Evolutionary conservation across 53 echinoderm and acorn worm species (phyloP).

Genomic region (Holothuria scabra): DNA sequence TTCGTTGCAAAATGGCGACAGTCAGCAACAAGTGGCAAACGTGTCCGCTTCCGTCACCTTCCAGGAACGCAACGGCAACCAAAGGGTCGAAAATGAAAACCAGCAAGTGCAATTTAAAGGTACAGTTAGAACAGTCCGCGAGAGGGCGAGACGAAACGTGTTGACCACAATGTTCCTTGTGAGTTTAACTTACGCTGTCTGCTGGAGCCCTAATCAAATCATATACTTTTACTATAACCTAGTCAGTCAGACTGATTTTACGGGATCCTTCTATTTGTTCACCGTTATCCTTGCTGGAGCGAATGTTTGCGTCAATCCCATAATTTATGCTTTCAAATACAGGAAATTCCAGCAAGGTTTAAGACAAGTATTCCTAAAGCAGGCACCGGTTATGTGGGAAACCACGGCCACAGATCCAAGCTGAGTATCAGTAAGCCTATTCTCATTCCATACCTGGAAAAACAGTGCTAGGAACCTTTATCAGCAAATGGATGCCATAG

Average conservation of each 20-base stretch:
- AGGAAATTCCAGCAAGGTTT: constrained; percentile 42
- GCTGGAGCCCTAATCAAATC: constrained; percentile 42
- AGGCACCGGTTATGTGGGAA: constrained; percentile 13
- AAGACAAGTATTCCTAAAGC: constrained; percentile 16
- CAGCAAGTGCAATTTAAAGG: not conserved
- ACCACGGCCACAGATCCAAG: constrained; percentile 19
- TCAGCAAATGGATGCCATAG: too few species aligned
- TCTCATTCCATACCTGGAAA: too few species aligned
- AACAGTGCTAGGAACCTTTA: too few species aligned
- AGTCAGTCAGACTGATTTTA: constrained; percentile 23
- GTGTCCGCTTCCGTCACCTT: not conserved
- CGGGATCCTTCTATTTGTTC: constrained; percentile 17
- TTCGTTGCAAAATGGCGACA: constrained; percentile 11
- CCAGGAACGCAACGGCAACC: not conserved
- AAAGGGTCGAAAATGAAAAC: not conserved
- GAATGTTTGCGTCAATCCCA: constrained; percentile 31
- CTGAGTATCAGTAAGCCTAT: not conserved
- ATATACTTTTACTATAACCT: constrained; percentile 39
- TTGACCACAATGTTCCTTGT: constrained; percentile 41
- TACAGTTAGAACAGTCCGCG: constrained; percentile 1
- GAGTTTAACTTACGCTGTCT: constrained; percentile 29
- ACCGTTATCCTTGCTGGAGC: constrained; percentile 21
- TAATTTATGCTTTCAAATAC: constrained; percentile 46
- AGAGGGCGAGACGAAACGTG: constrained; percentile 26
- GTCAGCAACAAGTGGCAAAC: not conserved